A percentile compares a stretch with the other conserved stretches of the same genome.
phyloP scores from a whole-genome alignment of 2,113 vertebrate species.

The Tringa solitaria region DNA sequence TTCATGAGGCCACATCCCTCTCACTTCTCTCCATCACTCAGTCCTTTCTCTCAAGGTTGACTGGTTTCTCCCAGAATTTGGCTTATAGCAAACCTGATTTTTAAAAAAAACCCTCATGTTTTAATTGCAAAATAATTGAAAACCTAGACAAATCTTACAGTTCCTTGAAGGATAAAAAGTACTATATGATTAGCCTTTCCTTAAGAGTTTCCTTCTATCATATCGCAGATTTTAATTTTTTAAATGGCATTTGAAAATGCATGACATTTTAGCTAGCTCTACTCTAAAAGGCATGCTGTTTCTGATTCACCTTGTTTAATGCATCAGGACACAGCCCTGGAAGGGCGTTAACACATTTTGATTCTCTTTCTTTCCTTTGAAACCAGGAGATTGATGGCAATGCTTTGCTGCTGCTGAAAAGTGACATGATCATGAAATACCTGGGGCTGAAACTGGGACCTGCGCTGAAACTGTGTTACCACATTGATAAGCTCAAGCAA shows the following conservation, averaged over 20 bases:
- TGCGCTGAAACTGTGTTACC: constrained; percentile 93
- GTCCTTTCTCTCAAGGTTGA: not conserved
- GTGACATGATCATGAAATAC: constrained; percentile 99
- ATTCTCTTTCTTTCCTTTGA: constrained; percentile 17
- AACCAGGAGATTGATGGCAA: constrained; percentile 94
- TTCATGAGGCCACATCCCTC: not conserved
- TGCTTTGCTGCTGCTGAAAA: constrained; percentile 91
- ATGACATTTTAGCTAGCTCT: not conserved
- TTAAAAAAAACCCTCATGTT: not conserved
- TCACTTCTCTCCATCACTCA: not conserved
- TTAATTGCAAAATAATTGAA: not conserved
- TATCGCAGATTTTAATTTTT: not conserved
- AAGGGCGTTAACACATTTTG: not conserved
- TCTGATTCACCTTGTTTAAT: not conserved
- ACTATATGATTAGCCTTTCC: not conserved
- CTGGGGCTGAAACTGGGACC: constrained; percentile 96
- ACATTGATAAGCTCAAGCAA: constrained; percentile 96
- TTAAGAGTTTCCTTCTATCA: not conserved
- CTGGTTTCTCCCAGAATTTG: not conserved
- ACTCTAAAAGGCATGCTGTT: not conserved
- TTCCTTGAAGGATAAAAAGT: not conserved
- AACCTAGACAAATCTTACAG: not conserved
- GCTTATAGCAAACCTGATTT: not conserved
- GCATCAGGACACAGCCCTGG: not conserved
- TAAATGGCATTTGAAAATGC: not conserved